Percentiles rank a stretch among this genome's conserved stretches.
Evolutionary conservation across 2,888 invertebrate species (phyloP).

Genomic region (Agonopterix subpropinquella): DNA sequence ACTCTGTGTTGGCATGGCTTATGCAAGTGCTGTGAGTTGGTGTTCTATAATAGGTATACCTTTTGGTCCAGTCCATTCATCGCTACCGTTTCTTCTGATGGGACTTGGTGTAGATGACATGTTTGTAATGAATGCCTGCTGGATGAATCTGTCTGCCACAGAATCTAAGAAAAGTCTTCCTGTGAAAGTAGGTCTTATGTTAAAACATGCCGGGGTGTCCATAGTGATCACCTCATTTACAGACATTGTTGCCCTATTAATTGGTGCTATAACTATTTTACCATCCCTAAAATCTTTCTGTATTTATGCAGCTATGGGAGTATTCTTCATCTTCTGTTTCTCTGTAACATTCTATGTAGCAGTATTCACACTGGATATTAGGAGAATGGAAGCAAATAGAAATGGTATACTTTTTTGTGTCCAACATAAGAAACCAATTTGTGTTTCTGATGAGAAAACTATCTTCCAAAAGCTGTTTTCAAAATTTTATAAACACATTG

Average conservation of each 20-base stretch:
- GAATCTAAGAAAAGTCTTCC: constrained; percentile 71
- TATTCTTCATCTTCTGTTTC: constrained; percentile 83
- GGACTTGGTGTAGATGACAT: constrained; percentile 90
- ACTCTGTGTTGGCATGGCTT: constrained; percentile 83
- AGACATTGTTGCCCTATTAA: constrained; percentile 86
- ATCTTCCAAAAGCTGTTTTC: constrained; percentile 76
- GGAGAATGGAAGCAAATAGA: constrained; percentile 76
- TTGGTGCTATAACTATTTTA: constrained; percentile 86
- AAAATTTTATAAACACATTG: constrained; percentile 76
- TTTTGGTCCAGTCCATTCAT: constrained; percentile 88
- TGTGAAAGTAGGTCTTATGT: constrained; percentile 80
- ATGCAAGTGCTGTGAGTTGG: constrained; percentile 81
- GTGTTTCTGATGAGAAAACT: constrained; percentile 72
- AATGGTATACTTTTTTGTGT: constrained; percentile 83
- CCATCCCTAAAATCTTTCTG: constrained; percentile 90
- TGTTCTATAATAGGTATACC: constrained; percentile 82
- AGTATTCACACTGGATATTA: constrained; percentile 83
- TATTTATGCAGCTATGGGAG: constrained; percentile 85
- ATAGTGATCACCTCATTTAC: constrained; percentile 90
- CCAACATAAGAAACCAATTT: constrained; percentile 72
- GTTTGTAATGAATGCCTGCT: constrained; percentile 89
- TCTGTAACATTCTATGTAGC: constrained; percentile 90
- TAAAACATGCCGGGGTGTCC: constrained; percentile 88
- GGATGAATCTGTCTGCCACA: constrained; percentile 78
- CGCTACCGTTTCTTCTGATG: constrained; percentile 87